Evolutionary conservation across 1,140 invertebrate species (phyloP).

Genomic region (Acyrthosiphon pisum): DNA sequence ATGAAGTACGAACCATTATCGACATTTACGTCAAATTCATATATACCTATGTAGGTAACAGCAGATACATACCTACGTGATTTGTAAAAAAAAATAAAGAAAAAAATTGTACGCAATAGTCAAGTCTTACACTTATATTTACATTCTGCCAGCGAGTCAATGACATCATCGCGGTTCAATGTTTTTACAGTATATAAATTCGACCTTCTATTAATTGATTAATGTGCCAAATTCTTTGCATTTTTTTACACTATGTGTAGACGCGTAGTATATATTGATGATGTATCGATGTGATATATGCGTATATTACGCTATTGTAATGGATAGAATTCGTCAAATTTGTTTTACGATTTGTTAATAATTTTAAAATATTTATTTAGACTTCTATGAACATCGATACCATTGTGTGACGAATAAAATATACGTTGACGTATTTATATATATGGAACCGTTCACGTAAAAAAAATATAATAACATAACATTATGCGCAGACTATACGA

Average conservation of each 20-base stretch:
- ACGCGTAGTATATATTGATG: background rate
- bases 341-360: background rate
- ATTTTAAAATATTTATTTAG: background rate
- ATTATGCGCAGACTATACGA: background rate
- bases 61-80: background rate
- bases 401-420: background rate
- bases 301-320: background rate
- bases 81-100: background rate
- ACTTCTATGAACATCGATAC: background rate
- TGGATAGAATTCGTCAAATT: background rate
- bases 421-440: background rate
- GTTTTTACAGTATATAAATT: background rate
- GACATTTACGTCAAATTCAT: background rate
- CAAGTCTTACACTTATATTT: background rate
- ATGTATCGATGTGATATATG: background rate
- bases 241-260: background rate
- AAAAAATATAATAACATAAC: background rate
- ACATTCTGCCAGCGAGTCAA: conserved; percentile 37
- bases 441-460: background rate
- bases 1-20: background rate
- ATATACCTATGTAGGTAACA: background rate
- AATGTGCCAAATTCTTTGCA: conserved; percentile 38
- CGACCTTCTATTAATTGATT: conserved; percentile 37
- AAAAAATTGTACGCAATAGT: conserved; percentile 2
- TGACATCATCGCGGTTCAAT: conserved; percentile 39